Evolutionary conservation across 2,113 vertebrate genomes (phyloP).

Genomic region (Mixornis gularis): DNA sequence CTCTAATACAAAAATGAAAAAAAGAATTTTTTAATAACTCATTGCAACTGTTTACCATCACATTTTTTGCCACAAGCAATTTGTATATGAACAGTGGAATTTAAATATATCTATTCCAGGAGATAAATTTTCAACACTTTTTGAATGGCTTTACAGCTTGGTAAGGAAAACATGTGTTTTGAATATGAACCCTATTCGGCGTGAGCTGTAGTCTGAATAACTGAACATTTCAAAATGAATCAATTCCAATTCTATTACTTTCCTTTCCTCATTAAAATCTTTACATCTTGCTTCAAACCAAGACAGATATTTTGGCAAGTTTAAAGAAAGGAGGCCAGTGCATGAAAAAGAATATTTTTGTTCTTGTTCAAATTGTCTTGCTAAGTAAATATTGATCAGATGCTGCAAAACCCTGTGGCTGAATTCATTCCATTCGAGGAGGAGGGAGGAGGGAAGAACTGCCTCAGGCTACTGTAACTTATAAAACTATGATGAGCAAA

Average conservation of each 20-base stretch:
- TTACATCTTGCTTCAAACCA: neutral
- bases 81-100: neutral
- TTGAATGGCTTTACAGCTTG: neutral
- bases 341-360: neutral
- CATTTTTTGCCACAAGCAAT: neutral
- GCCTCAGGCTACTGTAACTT: neutral
- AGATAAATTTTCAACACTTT: neutral
- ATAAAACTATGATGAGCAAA: neutral
- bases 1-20: neutral
- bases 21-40: neutral
- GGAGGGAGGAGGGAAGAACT: neutral
- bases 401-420: neutral
- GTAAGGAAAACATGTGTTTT: neutral
- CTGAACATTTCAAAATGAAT: neutral
- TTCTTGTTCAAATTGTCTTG: constrained; percentile 30
- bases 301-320: neutral
- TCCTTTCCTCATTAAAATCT: neutral
- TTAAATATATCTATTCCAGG: neutral
- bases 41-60: neutral
- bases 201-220: neutral
- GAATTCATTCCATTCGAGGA: neutral
- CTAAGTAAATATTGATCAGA: constrained; percentile 51
- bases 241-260: neutral
- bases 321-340: neutral
- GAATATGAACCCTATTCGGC: neutral